Base-by-base conservation (phyloP, 1,140 invertebrate genomes). In the Spodoptera frugiperda region DNA sequence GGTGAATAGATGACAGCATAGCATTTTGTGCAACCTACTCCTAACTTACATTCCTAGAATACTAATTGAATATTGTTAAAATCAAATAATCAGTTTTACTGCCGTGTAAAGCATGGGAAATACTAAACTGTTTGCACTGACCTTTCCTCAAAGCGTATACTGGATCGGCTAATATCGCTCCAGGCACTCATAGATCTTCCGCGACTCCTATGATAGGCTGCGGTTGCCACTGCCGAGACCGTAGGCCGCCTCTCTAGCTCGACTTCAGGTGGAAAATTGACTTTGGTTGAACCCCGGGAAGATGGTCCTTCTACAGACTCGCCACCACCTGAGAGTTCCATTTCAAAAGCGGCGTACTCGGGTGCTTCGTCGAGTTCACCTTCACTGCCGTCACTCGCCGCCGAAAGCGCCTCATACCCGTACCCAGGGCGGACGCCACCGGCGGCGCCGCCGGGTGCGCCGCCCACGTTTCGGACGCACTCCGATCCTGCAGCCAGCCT, bases 61-160 rank as follows among this genome's bases (percentile, higher is more conserved):
- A 39, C 8, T 39, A 39, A 39, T 39, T 39, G 5, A 39, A 39
- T 9, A 39, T 6, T 10, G 33, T 39, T 39, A 39, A 39, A 39
- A 39, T 39, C 33, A 10, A 39, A 39, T 8, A 39, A 39, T 39
- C 5, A 39, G 33, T 39, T 39, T 39, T 8, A 39, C 5, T 4
- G 33, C 33, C 6, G 4, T 39, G 33, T 33, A 17, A 25, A 21
- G n/a, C 48, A n/a, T 25, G 3, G 11, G n/a, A 39, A n/a, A 33
- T 15, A 59, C n/a, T 15, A 33, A 59, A 17, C 9, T 44, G 44
- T 44, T 15, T 44, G n/a, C 9, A 87, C 89, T 95, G 87, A 97
- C 97, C 97, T 96, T 91, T 98, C 97, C 84, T 98, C 97, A 82
- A 97, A 95, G 83, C 96, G 96, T 94, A 97, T 97, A 83, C 96